These are phyloP conservation scores for Sebastes nivosus DNA, from an alignment of 2,797 vertebrate genomes.

Conservation along the genomic window DNA sequence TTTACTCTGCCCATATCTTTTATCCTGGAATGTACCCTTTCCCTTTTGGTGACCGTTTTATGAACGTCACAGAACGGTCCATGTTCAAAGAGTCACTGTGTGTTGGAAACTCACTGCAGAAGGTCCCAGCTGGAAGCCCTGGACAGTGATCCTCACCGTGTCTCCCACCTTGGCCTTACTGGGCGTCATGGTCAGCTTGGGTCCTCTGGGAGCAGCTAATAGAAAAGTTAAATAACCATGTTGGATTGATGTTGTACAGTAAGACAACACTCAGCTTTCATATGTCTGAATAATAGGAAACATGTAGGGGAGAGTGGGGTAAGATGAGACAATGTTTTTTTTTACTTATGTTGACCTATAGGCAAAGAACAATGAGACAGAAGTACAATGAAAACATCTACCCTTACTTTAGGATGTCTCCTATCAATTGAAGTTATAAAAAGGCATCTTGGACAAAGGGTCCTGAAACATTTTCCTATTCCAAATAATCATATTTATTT, in stretches of 20 bases:
- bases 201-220: slow-evolving; percentile 91
- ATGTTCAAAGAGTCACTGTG: neutral
- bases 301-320: neutral
- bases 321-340: no score
- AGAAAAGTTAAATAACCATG: neutral
- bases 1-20: neutral
- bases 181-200: slow-evolving; percentile 88
- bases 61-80: neutral
- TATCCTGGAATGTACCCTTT: neutral
- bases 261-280: neutral
- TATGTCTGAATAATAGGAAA: neutral
- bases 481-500: neutral
- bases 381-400: neutral
- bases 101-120: slow-evolving; percentile 70
- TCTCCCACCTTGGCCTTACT: slow-evolving; percentile 89
- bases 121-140: slow-evolving; percentile 90
- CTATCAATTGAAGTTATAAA: neutral
- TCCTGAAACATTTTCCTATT: neutral
- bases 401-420: neutral
- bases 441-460: neutral
- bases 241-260: neutral
- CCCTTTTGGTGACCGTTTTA: neutral
- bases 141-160: slow-evolving; percentile 89
- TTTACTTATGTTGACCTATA: neutral
- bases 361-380: neutral